Base-by-base conservation (phyloP, 2,888 invertebrate genomes). In the Scelioninae gen. 1 region DNA sequence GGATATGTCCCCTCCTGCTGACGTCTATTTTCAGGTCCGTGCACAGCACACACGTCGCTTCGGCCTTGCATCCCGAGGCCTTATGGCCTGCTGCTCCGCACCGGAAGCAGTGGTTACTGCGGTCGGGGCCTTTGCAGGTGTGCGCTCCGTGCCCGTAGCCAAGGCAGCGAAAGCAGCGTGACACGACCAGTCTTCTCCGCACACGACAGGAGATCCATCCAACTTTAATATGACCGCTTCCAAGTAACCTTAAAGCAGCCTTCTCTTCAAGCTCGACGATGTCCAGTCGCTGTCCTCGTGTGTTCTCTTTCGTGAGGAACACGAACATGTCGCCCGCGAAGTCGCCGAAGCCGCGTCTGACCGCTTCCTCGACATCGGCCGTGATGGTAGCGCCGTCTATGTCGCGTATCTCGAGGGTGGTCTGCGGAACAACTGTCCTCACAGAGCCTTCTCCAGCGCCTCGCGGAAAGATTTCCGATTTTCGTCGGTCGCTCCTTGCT, bases 1-100 rank as follows among this genome's bases (percentile, higher is more conserved):
- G 62, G 0, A 81, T 53, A 49, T 86, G 84, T 9, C 62, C 31
- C 29, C 9, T 3, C 9, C 8, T 45, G 32, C 9, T 13, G 5
- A 0, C 29, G 1, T 51, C 45, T 5, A 47, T 2, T n/a, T n/a
- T n/a, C n/a, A n/a, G n/a, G 4, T 40, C 11, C 40, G 7, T 11
- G 40, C 40, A 40, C 40, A 40, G 11, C 10, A 40, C 5, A 40
- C 40, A 34, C 0, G 11, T 7, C 13, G 76, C 60, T 31, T 47
- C 55, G 8, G 16, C 32, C 4, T 13, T 16, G 5, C 34, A n/a
- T 0, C 13, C 13, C 13, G 53, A 8, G 8, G 10, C 40, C 10
- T 40, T 10, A 8, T 40, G 40, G 10, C 11, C 40, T 6, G 10
- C 11, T 4, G 40, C 40, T 5, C 40, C 40, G 11, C 40, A 40